These are phyloP conservation scores for Lasiommata megera DNA, from an alignment of 2,888 invertebrate species.

Conservation along the genomic window DNA sequence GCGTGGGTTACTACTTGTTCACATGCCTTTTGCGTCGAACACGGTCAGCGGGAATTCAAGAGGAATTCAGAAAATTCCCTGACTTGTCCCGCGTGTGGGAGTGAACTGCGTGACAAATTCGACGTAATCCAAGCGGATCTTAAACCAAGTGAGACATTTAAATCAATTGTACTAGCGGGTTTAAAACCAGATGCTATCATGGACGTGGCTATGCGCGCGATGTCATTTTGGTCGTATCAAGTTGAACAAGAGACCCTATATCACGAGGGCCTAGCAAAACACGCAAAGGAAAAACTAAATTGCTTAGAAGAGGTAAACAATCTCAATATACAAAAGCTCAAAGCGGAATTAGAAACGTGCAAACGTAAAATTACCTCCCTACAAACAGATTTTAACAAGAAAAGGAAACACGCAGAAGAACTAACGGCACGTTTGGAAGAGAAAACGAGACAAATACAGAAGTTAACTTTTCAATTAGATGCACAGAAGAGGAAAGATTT, in stretches of 20 bases:
- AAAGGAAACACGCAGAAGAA: constrained; percentile 70
- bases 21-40: constrained; percentile 79
- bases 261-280: constrained; percentile 72
- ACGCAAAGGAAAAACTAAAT: constrained; percentile 67
- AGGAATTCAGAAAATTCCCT: constrained; percentile 66
- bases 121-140: constrained; percentile 78
- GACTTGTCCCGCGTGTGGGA: constrained; percentile 76
- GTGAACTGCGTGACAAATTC: constrained; percentile 72
- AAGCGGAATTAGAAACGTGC: constrained; percentile 70
- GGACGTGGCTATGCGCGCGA: constrained; percentile 79
- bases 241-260: constrained; percentile 76
- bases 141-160: constrained; percentile 74
- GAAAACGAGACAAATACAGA: constrained; percentile 70
- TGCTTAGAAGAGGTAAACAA: constrained; percentile 71
- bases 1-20: constrained; percentile 81
- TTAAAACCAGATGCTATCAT: constrained; percentile 77
- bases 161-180: constrained; percentile 77
- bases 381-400: constrained; percentile 68
- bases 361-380: constrained; percentile 68
- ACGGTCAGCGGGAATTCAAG: constrained; percentile 74
- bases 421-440: constrained; percentile 67
- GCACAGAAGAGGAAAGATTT: constrained; percentile 67
- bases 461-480: constrained; percentile 69
- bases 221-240: constrained; percentile 80
- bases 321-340: constrained; percentile 67